Base-by-base conservation (phyloP, 2,888 invertebrate species). In the Apomyelois bistriatella region DNA sequence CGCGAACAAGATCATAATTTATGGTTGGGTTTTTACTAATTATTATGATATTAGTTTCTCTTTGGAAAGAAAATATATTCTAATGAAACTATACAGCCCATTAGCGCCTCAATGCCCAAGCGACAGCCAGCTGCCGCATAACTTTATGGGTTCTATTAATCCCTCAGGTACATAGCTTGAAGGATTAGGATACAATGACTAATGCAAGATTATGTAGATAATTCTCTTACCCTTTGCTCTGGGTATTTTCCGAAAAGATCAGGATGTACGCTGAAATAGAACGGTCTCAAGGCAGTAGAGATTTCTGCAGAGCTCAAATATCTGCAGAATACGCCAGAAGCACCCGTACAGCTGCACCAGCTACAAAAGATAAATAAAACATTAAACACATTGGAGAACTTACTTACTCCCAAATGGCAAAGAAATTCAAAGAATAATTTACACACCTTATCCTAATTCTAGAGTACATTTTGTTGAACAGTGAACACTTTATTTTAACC, bases 251-350 rank as follows among this genome's bases (percentile, higher is more conserved):
- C 97, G 91, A 98, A 98, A 43, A 98, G 92, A 90, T 98, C 98
- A 9, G 98, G 98, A 91, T 98, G 98, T 2, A 98, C 98, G 55
- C 95, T 95, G 79, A 98, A 98, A 85, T 98, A 98, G 83, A 98
- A 98, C 4, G 98, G 98, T 56, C 98, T 92, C 43, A 98, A 87
- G 0, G 98, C 98, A 17, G 97, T 95, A 0, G 98, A 95, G 15
- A 98, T 93, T 91, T 98, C 97, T 28, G 95, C 94, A 56, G 94
- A 94, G 70, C 94, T 96, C 65, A 95, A 83, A 63, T 70, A 80
- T 65, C 89, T 80, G 65, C 80, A 75, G 53, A 87, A 55, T 36
- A 79, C 58, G 52, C 69, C 74, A 57, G 57, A 46, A 28, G 35
- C 43, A 28, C 70, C 66, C 43, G 68, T 57, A 57, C 79, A 76